Conservation (phyloP, 2,797 vertebrate species). For the Megalops cyprinoides region DNA sequence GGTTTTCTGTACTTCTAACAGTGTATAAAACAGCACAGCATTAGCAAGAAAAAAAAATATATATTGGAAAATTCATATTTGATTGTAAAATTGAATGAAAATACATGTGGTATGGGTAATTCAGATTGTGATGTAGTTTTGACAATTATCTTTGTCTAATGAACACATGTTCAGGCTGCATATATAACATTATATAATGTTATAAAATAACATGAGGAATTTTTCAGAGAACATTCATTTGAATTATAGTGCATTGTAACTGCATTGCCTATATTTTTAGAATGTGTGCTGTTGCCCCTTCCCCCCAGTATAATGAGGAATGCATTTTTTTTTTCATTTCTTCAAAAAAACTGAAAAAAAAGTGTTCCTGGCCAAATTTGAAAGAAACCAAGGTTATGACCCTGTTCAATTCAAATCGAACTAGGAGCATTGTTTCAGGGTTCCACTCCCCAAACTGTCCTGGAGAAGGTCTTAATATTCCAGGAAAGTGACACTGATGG, state of each 20-base stretch:
- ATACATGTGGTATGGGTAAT: background rate
- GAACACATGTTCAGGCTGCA: background rate
- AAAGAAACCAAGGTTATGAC: constrained; percentile 57
- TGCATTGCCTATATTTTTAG: background rate
- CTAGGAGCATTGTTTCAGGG: constrained; percentile 74
- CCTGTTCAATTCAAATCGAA: constrained; percentile 73
- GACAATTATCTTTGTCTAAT: background rate
- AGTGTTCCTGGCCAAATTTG: constrained; percentile 18
- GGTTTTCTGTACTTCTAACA: background rate
- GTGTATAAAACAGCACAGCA: background rate
- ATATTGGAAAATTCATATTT: background rate
- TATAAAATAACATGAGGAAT: background rate
- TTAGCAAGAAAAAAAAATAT: too few relatives aligned
- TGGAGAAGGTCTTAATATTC: constrained; percentile 79
- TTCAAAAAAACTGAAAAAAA: background rate
- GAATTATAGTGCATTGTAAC: background rate
- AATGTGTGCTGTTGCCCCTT: background rate
- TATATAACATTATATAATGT: background rate
- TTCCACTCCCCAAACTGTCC: constrained; percentile 77
- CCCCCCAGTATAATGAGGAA: too few relatives aligned
- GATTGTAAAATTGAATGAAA: background rate
- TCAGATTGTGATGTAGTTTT: background rate
- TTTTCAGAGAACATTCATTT: background rate
- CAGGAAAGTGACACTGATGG: constrained; percentile 81
- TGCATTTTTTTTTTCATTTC: background rate